Conservation (phyloP, 2,888 invertebrate genomes). For the Mycalesis mineus region DNA sequence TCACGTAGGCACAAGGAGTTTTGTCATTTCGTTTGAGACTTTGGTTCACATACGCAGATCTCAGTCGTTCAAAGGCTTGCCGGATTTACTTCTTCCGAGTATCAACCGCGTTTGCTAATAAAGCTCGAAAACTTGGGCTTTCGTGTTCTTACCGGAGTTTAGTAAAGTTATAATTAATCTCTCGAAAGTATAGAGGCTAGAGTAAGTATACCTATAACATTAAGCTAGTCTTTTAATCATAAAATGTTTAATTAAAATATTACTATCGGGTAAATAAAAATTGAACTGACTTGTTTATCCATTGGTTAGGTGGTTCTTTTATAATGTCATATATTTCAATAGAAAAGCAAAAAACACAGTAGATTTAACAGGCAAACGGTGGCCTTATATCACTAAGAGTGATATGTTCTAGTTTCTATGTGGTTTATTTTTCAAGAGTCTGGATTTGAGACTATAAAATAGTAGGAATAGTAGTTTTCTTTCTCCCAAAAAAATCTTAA, state of each 20-base stretch:
- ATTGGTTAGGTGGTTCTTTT: too few species aligned
- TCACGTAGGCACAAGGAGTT: slow-evolving; percentile 51
- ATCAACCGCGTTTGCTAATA: slow-evolving; percentile 30
- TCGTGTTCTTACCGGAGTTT: slow-evolving; percentile 27
- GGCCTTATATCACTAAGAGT: too few species aligned
- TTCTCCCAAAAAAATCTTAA: too few species aligned
- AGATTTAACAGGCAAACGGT: too few species aligned
- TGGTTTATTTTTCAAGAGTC: too few species aligned
- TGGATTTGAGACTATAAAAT: too few species aligned
- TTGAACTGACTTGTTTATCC: too few species aligned
- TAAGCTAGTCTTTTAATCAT: slow-evolving; percentile 11
- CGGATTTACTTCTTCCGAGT: slow-evolving; percentile 29
- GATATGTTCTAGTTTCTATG: too few species aligned
- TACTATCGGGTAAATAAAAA: neutral
- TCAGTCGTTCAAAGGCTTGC: slow-evolving; percentile 34
- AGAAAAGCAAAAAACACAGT: too few species aligned
- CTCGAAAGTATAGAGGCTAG: slow-evolving; percentile 17
- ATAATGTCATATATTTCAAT: too few species aligned
- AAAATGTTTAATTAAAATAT: neutral
- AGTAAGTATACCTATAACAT: slow-evolving; percentile 7
- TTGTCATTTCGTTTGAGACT: slow-evolving; percentile 62
- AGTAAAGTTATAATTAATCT: slow-evolving; percentile 34
- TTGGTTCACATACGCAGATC: slow-evolving; percentile 60
- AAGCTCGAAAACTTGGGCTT: slow-evolving; percentile 31
- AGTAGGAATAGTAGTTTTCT: too few species aligned